Evolutionary conservation across 2,888 invertebrate genomes (phyloP).

Genomic region (Carpatolechia fugitivella): DNA sequence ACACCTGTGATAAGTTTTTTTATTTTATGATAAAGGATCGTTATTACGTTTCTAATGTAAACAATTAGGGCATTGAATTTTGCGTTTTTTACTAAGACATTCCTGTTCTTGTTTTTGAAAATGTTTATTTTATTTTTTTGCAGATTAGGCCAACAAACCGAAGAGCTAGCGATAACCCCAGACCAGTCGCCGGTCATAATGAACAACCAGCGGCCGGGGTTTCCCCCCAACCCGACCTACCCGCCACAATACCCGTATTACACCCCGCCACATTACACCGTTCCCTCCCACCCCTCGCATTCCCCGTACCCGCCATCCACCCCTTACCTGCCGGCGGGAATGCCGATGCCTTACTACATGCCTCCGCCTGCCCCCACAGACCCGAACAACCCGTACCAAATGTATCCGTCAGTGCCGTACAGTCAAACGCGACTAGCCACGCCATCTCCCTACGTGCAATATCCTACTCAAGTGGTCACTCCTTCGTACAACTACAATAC

Average conservation of each 20-base stretch:
- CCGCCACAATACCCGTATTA: slow-evolving; percentile 49
- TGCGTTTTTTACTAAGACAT: not conserved
- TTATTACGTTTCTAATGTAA: not conserved
- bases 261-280: slow-evolving; percentile 49
- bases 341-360: slow-evolving; percentile 9
- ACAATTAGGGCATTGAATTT: not conserved
- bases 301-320: slow-evolving; percentile 61
- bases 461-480: slow-evolving; percentile 38
- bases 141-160: slow-evolving; percentile 69
- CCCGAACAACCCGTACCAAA: slow-evolving; percentile 35
- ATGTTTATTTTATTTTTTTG: slow-evolving; percentile 36
- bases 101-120: no score
- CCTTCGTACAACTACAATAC: slow-evolving; percentile 60
- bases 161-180: slow-evolving; percentile 53
- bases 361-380: slow-evolving; percentile 27
- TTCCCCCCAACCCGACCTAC: slow-evolving; percentile 34
- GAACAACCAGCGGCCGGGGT: slow-evolving; percentile 63
- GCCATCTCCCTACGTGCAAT: slow-evolving; percentile 50
- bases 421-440: slow-evolving; percentile 64
- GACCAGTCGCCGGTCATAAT: slow-evolving; percentile 48
- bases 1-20: slow-evolving; percentile 9
- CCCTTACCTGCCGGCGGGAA: slow-evolving; percentile 23
- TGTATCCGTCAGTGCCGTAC: slow-evolving; percentile 56
- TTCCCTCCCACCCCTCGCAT: slow-evolving; percentile 55
- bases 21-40: slow-evolving; percentile 2